These are phyloP conservation scores for Oegoconia quadripuncta DNA, from an alignment of 2,888 invertebrate species.

Conservation along the genomic window DNA sequence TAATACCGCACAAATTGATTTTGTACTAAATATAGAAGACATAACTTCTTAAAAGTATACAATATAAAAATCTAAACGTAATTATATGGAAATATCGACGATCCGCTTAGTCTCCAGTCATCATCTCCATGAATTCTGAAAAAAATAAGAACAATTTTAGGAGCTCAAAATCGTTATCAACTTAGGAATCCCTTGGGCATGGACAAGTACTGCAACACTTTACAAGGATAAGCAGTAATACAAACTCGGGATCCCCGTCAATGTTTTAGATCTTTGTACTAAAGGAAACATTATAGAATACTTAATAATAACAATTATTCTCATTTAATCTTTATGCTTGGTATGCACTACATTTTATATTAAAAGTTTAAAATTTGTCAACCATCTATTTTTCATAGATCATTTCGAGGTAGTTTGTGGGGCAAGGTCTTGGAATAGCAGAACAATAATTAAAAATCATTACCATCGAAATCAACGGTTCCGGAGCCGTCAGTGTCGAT, in stretches of 20 bases:
- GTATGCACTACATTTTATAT: too few species aligned
- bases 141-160: slow-evolving; percentile 32
- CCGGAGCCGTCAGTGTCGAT: slow-evolving; percentile 99
- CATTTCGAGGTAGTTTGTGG: too few species aligned
- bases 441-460: slow-evolving; percentile 14
- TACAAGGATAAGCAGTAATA: too few species aligned
- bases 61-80: slow-evolving; percentile 54
- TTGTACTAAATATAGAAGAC: slow-evolving; percentile 67
- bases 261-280: too few species aligned
- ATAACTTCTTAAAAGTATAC: slow-evolving; percentile 46
- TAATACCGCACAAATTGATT: slow-evolving; percentile 64
- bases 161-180: neutral
- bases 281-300: too few species aligned
- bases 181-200: too few species aligned
- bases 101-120: slow-evolving; percentile 88
- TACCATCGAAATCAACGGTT: slow-evolving; percentile 99
- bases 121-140: slow-evolving; percentile 96
- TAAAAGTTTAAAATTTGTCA: too few species aligned
- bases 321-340: too few species aligned
- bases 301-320: too few species aligned
- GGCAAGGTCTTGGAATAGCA: neutral
- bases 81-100: slow-evolving; percentile 38
- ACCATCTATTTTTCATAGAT: too few species aligned
- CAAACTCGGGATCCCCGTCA: too few species aligned
- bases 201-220: too few species aligned